Conservation (phyloP, 2,797 vertebrate species). For the Cynopterus sphinx region DNA sequence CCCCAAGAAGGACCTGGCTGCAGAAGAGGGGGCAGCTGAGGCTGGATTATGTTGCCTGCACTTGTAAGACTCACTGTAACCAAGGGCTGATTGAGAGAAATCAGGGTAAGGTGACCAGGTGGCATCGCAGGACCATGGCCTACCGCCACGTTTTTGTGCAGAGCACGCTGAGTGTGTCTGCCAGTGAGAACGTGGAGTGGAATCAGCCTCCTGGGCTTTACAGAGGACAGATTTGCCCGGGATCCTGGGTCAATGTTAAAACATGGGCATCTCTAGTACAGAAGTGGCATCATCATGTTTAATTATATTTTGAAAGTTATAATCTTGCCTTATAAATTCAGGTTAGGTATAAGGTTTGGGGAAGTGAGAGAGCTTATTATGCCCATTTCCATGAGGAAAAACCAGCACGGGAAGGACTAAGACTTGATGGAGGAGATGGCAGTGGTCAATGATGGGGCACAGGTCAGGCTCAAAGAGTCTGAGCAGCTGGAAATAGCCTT, state of each 20-base stretch:
- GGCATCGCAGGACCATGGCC: neutral
- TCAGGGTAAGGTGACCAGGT: neutral
- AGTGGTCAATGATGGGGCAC: neutral
- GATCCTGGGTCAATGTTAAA: neutral
- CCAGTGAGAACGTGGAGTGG: neutral
- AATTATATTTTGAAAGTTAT: neutral
- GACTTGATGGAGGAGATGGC: neutral
- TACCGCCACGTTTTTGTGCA: neutral
- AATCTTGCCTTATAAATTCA: neutral
- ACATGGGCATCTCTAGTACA: neutral
- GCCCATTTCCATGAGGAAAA: neutral
- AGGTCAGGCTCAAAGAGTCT: neutral
- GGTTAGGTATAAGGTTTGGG: neutral
- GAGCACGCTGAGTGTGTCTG: accelerated
- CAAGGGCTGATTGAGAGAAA: neutral
- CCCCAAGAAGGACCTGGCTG: neutral
- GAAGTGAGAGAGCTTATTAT: neutral
- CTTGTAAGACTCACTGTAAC: neutral
- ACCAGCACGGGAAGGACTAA: neutral
- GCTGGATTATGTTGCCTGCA: neutral
- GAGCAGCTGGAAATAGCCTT: neutral
- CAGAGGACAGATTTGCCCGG: neutral
- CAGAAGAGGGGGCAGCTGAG: neutral
- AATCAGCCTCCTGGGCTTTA: neutral
- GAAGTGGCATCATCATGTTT: neutral